Base-by-base conservation (phyloP, 2,888 invertebrate genomes). In the Limnephilus lunatus region DNA sequence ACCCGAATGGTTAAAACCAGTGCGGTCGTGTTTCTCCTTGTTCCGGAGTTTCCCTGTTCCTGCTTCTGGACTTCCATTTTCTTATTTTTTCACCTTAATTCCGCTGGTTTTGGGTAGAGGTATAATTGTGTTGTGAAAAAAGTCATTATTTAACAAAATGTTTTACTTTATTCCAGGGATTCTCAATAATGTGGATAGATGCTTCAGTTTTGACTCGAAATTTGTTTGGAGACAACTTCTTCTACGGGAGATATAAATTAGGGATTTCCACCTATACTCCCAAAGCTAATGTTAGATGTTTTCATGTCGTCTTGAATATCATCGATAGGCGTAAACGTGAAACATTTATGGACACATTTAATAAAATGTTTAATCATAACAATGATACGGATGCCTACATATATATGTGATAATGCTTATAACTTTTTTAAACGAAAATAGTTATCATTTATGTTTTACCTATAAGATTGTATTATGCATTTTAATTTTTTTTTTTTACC, bases 191-290 rank as follows among this genome's bases (percentile, higher is more conserved):
- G 82, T 68, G 68, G 68, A 68, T 68, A 25, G 82, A 83, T 35
- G 82, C 31, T 31, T 31, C 82, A 0, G 82, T 32, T 83, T 83
- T 83, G 82, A 35, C 82, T 11, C 31, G 32, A 25, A 31, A 83
- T 15, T 83, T 31, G 82, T 35, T 83, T 4, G 82, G 82, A 83
- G 82, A 83, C 82, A 83, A 31, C 5, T 83, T 83, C 9, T 83
- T 83, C 32, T 83, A 32, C 32, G 82, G 82, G 25, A 83, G 19
- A 83, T 83, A 83, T 35, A 83, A 83, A 83, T 19, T 83, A 5
- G 31, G 32, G 9, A 83, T 83, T 31, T 15, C 32, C 32, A 32
- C 32, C 0, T 83, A 19, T 32, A 35, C 32, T 5, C 31, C 32
- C 0, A 83, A 83, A 83, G 31, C 82, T 32, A 83, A 83, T 32